phyloP scores from a whole-genome alignment of 2,797 vertebrate species.

The Lindbergichthys nudifrons region DNA sequence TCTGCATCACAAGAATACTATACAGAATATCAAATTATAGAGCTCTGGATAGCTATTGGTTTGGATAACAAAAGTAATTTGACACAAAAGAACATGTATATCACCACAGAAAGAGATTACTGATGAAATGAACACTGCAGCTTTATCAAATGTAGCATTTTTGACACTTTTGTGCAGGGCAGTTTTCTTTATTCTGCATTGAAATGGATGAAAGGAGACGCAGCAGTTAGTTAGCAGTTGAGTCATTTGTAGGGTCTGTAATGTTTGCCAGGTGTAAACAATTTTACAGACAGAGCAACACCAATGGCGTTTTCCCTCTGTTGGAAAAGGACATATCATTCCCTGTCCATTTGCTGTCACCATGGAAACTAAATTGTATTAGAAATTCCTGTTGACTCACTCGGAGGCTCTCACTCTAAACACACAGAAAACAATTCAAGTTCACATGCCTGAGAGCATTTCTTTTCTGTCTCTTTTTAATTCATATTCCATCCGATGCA shows the following conservation, averaged over 20 bases:
- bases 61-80: conserved; percentile 30
- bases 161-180: background rate
- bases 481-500: background rate
- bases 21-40: conserved; percentile 44
- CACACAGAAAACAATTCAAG: conserved; percentile 55
- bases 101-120: conserved; percentile 23
- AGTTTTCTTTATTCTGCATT: conserved; percentile 3
- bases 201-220: background rate
- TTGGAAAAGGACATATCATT: conserved; percentile 75
- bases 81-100: conserved; percentile 6
- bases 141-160: conserved; percentile 2
- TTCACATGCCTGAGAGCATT: conserved; percentile 45
- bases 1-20: conserved; percentile 43
- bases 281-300: conserved; percentile 63
- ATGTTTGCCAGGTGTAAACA: conserved; percentile 66
- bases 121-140: conserved; percentile 39
- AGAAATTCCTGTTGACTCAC: conserved; percentile 81
- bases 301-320: conserved; percentile 59
- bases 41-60: conserved; percentile 19
- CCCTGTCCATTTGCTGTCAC: conserved; percentile 69
- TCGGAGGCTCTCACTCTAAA: conserved; percentile 68
- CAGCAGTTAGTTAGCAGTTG: conserved; percentile 7
- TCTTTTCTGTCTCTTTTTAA: conserved; percentile 9
- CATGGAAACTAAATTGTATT: conserved; percentile 85
- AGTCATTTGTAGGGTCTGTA: conserved; percentile 36